These are phyloP conservation scores for Daphoenositta chrysoptera DNA, from an alignment of 2,113 vertebrate species.

Conservation along the genomic window DNA sequence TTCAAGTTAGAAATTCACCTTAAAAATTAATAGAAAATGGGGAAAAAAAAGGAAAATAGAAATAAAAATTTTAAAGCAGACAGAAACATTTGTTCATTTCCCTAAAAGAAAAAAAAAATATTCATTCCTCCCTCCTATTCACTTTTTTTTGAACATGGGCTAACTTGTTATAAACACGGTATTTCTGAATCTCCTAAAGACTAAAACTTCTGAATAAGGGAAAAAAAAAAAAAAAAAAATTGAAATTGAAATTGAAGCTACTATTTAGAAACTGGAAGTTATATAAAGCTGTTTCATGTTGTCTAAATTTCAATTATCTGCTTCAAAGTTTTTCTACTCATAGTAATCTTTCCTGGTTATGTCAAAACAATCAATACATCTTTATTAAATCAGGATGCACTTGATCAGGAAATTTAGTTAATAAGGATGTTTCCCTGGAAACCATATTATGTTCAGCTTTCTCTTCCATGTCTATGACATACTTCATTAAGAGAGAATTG, in stretches of 20 bases:
- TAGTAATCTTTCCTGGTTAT: not conserved
- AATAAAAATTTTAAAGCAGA: no score
- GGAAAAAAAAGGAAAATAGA: no score
- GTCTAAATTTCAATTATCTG: not conserved
- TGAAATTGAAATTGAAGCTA: not conserved
- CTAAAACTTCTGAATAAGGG: not conserved
- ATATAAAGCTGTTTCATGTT: not conserved
- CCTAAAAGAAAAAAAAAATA: not conserved
- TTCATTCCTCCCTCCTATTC: not conserved
- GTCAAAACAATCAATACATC: slow-evolving; percentile 1
- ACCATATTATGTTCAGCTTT: not conserved
- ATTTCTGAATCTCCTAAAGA: not conserved
- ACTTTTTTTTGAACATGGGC: not conserved
- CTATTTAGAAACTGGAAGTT: not conserved
- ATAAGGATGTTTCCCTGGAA: slow-evolving; percentile 4
- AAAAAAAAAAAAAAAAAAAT: not conserved
- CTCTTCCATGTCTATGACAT: not conserved
- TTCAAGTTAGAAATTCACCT: not conserved
- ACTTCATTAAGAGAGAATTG: not conserved
- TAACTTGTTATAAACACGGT: not conserved
- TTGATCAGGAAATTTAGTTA: slow-evolving; percentile 41
- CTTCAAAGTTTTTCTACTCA: not conserved
- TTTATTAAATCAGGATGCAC: slow-evolving; percentile 49
- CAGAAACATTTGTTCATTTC: not conserved
- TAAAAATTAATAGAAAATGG: not conserved